Evolutionary conservation across 37 sponge, comb jelly and placozoan species (phyloP).

Genomic region (Dysidea cf. avara): DNA sequence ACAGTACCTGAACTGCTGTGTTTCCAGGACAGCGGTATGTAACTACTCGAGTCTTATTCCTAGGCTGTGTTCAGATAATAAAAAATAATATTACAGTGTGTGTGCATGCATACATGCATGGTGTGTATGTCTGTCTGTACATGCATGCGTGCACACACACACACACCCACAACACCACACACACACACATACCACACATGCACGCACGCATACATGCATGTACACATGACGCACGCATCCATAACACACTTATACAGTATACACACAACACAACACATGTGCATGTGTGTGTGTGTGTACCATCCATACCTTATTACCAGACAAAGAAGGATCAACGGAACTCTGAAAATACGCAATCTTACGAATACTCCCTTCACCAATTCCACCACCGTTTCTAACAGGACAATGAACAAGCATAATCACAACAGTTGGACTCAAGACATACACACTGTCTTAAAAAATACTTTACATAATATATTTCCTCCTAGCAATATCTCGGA

Average conservation of each 20-base stretch:
- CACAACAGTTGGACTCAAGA: not conserved
- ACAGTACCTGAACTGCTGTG: constrained; percentile 81
- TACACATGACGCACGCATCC: not conserved
- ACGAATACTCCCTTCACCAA: constrained; percentile 68
- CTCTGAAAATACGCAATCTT: constrained; percentile 88
- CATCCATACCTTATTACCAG: not conserved
- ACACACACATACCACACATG: too few relatives aligned
- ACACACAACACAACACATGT: not conserved
- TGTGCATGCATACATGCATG: too few relatives aligned
- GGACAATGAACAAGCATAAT: not conserved
- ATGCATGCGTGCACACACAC: too few relatives aligned
- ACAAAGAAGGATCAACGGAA: constrained; percentile 53
- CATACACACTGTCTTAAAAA: not conserved
- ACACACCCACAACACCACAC: too few relatives aligned
- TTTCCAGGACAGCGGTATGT: constrained; percentile 89
- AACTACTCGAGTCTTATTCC: constrained; percentile 78
- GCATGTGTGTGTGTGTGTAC: constrained; percentile 2
- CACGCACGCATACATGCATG: too few relatives aligned
- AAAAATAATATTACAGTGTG: not conserved
- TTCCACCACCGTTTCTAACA: constrained; percentile 72
- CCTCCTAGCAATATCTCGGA: too few relatives aligned
- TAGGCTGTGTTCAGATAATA: constrained; percentile 27
- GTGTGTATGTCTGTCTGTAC: too few relatives aligned
- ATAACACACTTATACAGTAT: too few relatives aligned
- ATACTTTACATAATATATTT: not conserved